Conservation (phyloP, 2,888 invertebrate genomes). For the Tyria jacobaeae region DNA sequence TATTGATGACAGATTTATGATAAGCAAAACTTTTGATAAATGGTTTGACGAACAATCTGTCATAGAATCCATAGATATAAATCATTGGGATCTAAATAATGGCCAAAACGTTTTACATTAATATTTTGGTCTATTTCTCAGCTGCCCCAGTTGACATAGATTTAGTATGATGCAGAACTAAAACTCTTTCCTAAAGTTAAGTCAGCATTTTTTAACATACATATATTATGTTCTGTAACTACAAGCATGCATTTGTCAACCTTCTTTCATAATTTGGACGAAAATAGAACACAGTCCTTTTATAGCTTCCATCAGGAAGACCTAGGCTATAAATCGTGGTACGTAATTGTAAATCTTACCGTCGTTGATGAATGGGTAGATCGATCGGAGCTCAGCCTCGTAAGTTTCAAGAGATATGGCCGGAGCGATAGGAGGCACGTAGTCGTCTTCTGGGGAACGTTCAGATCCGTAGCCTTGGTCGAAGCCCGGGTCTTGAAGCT, state of each 20-base stretch:
- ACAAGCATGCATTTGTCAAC: not conserved
- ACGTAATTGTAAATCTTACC: conserved; percentile 78
- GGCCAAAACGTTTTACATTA: not conserved
- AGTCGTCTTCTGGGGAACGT: conserved; percentile 92
- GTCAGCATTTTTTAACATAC: too few relatives aligned
- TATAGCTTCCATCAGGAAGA: not conserved
- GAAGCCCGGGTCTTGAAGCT: conserved; percentile 85
- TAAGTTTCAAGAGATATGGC: conserved; percentile 85
- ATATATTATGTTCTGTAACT: not conserved
- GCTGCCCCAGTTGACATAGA: too few relatives aligned
- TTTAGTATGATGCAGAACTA: too few relatives aligned
- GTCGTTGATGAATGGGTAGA: conserved; percentile 90
- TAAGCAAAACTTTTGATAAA: conserved; percentile 40
- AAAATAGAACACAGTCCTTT: conserved; percentile 21
- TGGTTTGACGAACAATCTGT: conserved; percentile 39
- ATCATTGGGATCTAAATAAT: conserved; percentile 18
- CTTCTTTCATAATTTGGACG: not conserved
- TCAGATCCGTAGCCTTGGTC: conserved; percentile 93
- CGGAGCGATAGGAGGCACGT: conserved; percentile 88
- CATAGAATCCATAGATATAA: conserved; percentile 31
- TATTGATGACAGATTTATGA: conserved; percentile 39
- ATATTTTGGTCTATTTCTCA: not conserved
- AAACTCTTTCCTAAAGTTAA: too few relatives aligned
- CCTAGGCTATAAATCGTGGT: conserved; percentile 24
- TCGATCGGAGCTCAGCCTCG: conserved; percentile 87